Evolutionary conservation across 2,888 invertebrate genomes (phyloP), one percentile per base, ranked within the genome.

Genomic region (Epirrita christyi): DNA sequence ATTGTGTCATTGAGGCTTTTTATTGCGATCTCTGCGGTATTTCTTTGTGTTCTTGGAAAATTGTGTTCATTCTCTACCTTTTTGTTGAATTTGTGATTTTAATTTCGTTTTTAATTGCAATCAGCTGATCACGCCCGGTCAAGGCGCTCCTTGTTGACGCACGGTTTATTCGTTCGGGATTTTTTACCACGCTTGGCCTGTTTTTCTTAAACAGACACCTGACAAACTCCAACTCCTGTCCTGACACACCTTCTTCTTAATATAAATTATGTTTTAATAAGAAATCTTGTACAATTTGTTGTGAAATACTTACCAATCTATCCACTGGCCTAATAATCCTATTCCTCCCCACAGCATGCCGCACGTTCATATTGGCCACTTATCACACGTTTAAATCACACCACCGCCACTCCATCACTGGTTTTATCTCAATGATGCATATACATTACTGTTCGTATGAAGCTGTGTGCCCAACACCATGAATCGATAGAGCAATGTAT

Each of bases 111-210:
- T 68, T 74, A 73, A 80, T 78, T 75, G 67, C 57, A 41, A 73
- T 81, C 89, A 89, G 88, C 88, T 89, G 88, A 77, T 64, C 70
- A 70, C 73, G 67, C 72, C 76, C 76, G 71, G 70, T 64, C 67
- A 77, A 54, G 71, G 80, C 73, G 80, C 81, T 36, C 81, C 83
- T 70, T 76, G 67, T 58, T 48, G 59, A 59, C 49, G 59, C 47
- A 54, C 41, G 29, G 40, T 47, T 21, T 21, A 48, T 43, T 41
- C 11, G 2, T 13, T 15, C n/a, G 8, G 4, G 21, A 21, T 21
- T 21, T n/a, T n/a, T 32, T 9, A 32, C 1, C 8, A 10, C 2
- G 1, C 10, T 2, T 32, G 10, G 32, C 7, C 6, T 6, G 2
- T 32, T 32, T 6, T 10, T 7, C 6, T 32, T 7, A 11, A n/a